Evolutionary conservation across 1,140 invertebrate genomes (phyloP), one percentile per base, ranked within the genome.

Genomic region (Ganaspis sp.): DNA sequence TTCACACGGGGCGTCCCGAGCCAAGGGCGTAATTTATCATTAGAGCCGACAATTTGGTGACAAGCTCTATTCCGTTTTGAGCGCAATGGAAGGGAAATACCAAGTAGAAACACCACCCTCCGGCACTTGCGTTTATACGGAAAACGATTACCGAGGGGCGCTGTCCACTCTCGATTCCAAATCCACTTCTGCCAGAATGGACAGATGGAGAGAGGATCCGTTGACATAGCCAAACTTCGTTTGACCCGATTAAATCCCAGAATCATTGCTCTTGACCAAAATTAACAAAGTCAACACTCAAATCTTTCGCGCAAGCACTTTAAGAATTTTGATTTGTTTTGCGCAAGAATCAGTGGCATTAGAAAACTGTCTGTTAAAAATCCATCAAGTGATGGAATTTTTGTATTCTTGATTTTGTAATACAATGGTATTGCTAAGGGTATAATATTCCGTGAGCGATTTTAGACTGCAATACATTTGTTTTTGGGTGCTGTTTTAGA

Each of bases 1-100:
- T 74, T 76, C 74, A 71, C 58, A 75, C 42, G 75, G 42, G 49
- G 73, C 64, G 38, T 54, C 45, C 70, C 38, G 54, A 37, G 73
- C 45, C 79, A 42, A 78, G 76, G 84, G 79, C 81, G 84, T 79
- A 80, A 83, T 83, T 83, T 91, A 91, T 91, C 90, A 91, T 91
- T 90, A 90, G 86, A 83, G 86, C 76, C 87, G 90, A 91, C 89
- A 90, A 91, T 90, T 90, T 90, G 82, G 85, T 87, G 90, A 90
- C 89, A 85, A 86, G 76, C 82, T 82, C 79, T 78, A 69, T 80
- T 76, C 80, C 73, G 72, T 80, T 76, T 77, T 53, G 73, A 72
- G 71, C 74, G 64, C 23, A 49, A 49, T 49, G 75, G 72, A 73
- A 78, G 78, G 79, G 76, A 78, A 78, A 76, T 72, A 74, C 17